phyloP scores from a whole-genome alignment of 2,797 vertebrate species.

The Falco berigora region DNA sequence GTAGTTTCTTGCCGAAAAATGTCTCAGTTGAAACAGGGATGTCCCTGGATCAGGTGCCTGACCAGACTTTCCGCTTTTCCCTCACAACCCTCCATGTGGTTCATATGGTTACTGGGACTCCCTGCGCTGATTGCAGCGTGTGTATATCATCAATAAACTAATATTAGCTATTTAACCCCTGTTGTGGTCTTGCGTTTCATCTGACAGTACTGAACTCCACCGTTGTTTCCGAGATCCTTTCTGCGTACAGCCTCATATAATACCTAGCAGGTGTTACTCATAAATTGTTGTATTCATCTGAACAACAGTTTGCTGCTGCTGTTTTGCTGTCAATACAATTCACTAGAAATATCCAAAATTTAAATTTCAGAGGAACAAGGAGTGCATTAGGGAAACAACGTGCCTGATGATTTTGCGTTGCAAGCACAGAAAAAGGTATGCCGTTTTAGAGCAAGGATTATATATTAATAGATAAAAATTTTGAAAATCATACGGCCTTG shows the following conservation, averaged over 20 bases:
- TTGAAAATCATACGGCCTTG: background rate
- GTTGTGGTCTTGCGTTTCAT: background rate
- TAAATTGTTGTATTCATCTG: background rate
- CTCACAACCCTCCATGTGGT: background rate
- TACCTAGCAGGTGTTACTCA: background rate
- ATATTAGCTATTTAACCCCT: background rate
- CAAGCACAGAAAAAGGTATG: background rate
- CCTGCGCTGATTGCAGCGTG: background rate
- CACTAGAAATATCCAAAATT: background rate
- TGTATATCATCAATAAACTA: slow-evolving; percentile 18
- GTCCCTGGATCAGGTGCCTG: background rate
- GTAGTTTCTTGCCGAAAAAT: no score
- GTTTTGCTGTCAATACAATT: background rate
- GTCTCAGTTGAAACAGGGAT: background rate
- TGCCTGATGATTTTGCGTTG: background rate
- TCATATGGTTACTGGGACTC: background rate
- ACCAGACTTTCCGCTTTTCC: background rate
- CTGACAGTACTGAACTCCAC: accelerated
- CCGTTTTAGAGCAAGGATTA: background rate
- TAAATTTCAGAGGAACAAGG: background rate
- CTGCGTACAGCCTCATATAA: background rate
- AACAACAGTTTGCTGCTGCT: background rate
- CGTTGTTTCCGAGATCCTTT: background rate
- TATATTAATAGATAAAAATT: background rate
- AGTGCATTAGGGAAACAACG: background rate